These are phyloP conservation scores for Lepeophtheirus salmonis DNA, from an alignment of 1,140 invertebrate genomes.

Conservation along the genomic window DNA sequence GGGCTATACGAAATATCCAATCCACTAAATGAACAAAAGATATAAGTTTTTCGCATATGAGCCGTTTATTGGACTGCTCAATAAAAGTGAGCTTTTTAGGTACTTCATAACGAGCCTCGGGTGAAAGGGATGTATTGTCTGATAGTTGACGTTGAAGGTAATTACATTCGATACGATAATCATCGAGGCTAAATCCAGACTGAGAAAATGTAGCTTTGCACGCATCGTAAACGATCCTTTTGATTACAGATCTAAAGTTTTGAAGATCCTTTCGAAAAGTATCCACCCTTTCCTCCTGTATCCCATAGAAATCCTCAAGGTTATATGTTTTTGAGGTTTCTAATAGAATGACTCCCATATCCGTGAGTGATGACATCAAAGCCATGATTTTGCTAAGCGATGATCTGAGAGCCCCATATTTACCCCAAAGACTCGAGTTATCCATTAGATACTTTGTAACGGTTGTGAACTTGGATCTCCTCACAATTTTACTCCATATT, in stretches of 20 bases:
- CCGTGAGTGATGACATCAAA: neutral
- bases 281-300: neutral
- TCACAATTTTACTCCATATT: neutral
- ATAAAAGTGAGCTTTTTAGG: slow-evolving; percentile 13
- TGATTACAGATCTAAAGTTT: neutral
- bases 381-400: no score
- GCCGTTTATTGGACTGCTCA: neutral
- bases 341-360: neutral
- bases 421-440: neutral
- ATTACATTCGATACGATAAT: slow-evolving; percentile 6
- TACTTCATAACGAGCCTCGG: neutral
- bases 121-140: neutral
- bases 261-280: neutral
- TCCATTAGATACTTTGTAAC: neutral
- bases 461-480: neutral
- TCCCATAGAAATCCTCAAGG: neutral
- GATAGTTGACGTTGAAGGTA: neutral
- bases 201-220: slow-evolving; percentile 2
- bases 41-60: neutral
- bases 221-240: neutral
- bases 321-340: neutral
- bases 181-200: neutral
- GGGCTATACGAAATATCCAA: neutral
- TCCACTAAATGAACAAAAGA: neutral
- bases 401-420: no score